Base-by-base conservation (phyloP, 2,113 vertebrate genomes). In the Elephantulus edwardii region DNA sequence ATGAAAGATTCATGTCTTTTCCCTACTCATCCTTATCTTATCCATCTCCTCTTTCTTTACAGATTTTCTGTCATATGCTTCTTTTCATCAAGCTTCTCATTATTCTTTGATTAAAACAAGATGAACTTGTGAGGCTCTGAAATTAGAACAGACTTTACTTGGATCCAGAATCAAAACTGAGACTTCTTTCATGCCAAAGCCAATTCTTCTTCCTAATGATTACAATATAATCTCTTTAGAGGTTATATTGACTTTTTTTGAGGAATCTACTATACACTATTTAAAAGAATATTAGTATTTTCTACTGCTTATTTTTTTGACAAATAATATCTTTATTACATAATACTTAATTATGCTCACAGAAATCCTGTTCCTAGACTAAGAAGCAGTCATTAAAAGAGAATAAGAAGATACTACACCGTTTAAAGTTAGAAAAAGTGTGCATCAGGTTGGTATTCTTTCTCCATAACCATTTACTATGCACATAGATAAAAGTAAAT, bases 41-140 rank as follows among this genome's bases (percentile, higher is more conserved):
- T 48, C 7, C 8, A 66, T 6, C 5, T 20, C 8, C 33, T 80
- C 0, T 9, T 48, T 50, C 16, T 83, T 22, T 4, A 71, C 30
- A 19, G 38, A 4, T 1, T 26, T n/a, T 2, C 5, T 88, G 19
- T 90, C 90, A 60, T 19, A n/a, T 80, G n/a, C 56, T 14, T 79
- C 13, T 7, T 11, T 74, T 62, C 58, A n/a, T 81, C 16, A 9
- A 64, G 30, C 38, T 83, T n/a, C 30, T 71, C 8, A 48, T 50
- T 71, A 14, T 35, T 82, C 11, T 92, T 86, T 77, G 68, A 78
- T 78, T 24, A 80, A 76, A 86, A 42, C 83, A 42, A 16, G 4
- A 92, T 66, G 6, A 38, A 26, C 26, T 64, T 74, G 42, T 60
- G 35, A 86, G 2, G 6, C 20, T 88, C 86, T 22, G 2, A 38